A percentile compares a stretch with the other conserved stretches of the same genome.
Conservation (phyloP, 2,113 vertebrate species). For the Suricata suricatta region DNA sequence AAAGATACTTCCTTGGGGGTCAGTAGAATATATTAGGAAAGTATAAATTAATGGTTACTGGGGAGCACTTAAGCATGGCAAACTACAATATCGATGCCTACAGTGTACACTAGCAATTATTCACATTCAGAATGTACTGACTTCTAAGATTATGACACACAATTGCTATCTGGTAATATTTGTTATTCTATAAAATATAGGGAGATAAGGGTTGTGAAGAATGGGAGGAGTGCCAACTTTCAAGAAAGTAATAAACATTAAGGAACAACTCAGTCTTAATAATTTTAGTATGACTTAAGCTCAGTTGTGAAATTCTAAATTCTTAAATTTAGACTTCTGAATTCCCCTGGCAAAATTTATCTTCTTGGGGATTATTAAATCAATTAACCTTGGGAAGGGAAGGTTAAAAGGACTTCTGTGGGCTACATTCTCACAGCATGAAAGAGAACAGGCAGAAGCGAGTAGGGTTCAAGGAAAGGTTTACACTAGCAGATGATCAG, state of each 20-base stretch:
- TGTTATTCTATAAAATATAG: neutral
- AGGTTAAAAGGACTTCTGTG: conserved; percentile 71
- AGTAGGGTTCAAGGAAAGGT: conserved; percentile 57
- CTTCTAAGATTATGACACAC: neutral
- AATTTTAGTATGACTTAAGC: neutral
- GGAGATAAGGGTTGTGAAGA: neutral
- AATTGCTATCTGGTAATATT: neutral
- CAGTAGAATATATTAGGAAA: neutral
- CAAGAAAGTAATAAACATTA: conserved; percentile 26
- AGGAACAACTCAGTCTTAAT: conserved; percentile 33
- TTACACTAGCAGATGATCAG: conserved; percentile 65
- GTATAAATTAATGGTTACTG: neutral
- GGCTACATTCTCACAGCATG: conserved; percentile 52
- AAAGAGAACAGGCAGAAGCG: conserved; percentile 56
- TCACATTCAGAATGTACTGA: neutral
- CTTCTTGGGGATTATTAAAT: conserved; percentile 67
- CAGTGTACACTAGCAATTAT: neutral
- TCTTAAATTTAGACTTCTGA: conserved; percentile 69
- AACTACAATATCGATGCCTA: neutral
- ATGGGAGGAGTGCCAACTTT: neutral
- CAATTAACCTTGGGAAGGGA: conserved; percentile 69
- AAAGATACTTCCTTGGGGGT: neutral
- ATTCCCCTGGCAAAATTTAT: conserved; percentile 60
- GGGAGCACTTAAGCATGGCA: neutral
- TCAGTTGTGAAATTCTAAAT: conserved; percentile 60